These are phyloP conservation scores for Aporophyla nigra DNA, from an alignment of 2,888 invertebrate species.

Conservation along the genomic window DNA sequence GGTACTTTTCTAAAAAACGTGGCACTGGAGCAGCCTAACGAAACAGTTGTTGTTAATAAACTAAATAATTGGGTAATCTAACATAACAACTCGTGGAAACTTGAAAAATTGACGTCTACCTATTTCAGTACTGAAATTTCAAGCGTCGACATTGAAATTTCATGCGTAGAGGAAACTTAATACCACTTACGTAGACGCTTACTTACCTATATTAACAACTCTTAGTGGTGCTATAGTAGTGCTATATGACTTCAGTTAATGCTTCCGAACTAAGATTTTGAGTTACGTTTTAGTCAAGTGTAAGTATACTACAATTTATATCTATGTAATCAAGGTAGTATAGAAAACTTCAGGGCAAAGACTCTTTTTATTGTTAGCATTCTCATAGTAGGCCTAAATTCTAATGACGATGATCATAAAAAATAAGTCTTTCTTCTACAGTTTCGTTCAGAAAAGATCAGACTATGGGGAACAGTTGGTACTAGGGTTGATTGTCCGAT, in stretches of 20 bases:
- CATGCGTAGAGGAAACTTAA: slow-evolving; percentile 22
- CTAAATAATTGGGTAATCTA: not conserved
- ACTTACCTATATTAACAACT: slow-evolving; percentile 28
- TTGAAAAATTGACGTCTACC: not conserved
- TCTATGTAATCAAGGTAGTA: not conserved
- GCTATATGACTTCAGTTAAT: not conserved
- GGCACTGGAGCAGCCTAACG: not conserved
- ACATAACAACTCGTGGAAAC: not conserved
- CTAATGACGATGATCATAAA: not conserved
- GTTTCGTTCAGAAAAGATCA: not conserved
- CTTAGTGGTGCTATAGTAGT: slow-evolving; percentile 17
- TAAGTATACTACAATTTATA: not conserved
- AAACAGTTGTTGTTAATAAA: too few relatives aligned
- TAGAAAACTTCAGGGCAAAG: not conserved
- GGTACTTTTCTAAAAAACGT: not conserved
- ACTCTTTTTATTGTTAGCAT: not conserved
- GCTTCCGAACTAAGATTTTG: not conserved
- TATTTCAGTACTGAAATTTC: not conserved
- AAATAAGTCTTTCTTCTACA: not conserved
- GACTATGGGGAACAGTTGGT: too few relatives aligned
- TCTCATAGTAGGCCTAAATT: not conserved
- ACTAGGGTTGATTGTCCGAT: too few relatives aligned
- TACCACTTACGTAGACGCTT: slow-evolving; percentile 28
- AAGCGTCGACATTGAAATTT: not conserved
- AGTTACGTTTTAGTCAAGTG: not conserved